Conservation (phyloP, 2,113 vertebrate species). For the Cairina moschata region DNA sequence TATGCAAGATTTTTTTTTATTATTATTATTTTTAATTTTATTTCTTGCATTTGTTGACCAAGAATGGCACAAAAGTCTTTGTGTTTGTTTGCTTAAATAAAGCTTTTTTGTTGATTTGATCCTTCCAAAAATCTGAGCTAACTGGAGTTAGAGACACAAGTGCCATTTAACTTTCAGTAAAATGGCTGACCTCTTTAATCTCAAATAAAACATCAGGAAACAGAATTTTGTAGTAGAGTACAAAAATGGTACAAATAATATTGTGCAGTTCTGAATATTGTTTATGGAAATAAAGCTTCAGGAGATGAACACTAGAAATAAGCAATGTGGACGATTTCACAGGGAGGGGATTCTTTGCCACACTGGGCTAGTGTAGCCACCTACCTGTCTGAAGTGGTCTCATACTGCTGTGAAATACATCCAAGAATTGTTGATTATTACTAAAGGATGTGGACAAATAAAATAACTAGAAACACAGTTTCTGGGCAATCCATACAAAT, state of each 20-base stretch:
- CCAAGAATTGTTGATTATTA: background rate
- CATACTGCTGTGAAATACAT: background rate
- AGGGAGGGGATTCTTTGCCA: background rate
- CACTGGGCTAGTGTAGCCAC: background rate
- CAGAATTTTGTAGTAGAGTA: background rate
- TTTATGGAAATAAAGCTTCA: background rate
- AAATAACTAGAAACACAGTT: background rate
- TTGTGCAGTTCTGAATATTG: background rate
- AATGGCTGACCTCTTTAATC: background rate
- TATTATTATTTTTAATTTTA: too few relatives aligned
- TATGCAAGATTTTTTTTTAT: background rate
- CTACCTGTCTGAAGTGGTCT: background rate
- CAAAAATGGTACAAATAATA: background rate
- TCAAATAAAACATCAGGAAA: background rate
- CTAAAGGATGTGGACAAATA: background rate
- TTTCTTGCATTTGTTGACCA: background rate
- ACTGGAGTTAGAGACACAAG: background rate
- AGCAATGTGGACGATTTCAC: background rate
- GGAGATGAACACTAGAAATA: background rate
- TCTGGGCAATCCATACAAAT: background rate
- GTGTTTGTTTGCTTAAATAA: background rate
- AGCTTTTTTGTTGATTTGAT: background rate
- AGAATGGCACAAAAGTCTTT: background rate
- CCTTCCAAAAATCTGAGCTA: background rate
- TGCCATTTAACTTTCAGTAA: background rate